A percentile compares a stretch with the other conserved stretches of the same genome.
These are phyloP conservation scores for Tor tambroides DNA, from an alignment of 2,113 vertebrate species.

Conservation along the genomic window DNA sequence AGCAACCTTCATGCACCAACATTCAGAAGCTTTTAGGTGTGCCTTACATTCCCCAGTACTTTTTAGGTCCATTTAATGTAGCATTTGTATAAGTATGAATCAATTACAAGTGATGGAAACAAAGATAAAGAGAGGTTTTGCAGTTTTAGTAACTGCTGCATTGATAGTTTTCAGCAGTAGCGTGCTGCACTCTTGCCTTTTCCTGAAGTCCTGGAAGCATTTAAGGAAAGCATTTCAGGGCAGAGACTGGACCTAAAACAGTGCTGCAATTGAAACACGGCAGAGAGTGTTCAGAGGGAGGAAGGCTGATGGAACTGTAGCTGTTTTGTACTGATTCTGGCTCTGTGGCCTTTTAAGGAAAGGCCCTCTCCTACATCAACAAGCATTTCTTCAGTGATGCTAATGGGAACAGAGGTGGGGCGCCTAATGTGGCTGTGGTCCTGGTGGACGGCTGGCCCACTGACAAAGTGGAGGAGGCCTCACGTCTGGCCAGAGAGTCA, in stretches of 20 bases:
- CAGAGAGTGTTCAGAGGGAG: neutral
- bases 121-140: neutral
- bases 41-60: neutral
- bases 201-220: neutral
- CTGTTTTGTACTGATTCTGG: constrained; percentile 30
- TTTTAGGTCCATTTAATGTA: neutral
- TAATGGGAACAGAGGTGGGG: constrained; percentile 89
- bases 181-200: neutral
- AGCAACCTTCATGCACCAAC: neutral
- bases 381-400: constrained; percentile 90
- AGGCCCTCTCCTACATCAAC: constrained; percentile 91
- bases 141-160: neutral
- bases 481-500: constrained; percentile 90
- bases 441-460: constrained; percentile 98
- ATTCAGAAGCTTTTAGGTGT: neutral
- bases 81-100: neutral
- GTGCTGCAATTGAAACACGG: neutral
- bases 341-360: constrained; percentile 79
- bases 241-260: neutral
- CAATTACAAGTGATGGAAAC: neutral
- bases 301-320: neutral
- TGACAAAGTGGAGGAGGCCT: constrained; percentile 90
- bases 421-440: constrained; percentile 91
- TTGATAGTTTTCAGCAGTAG: constrained; percentile 2
- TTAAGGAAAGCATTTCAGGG: neutral